Base-by-base conservation (phyloP, 2,888 invertebrate species). In the Sarcophaga carnaria region DNA sequence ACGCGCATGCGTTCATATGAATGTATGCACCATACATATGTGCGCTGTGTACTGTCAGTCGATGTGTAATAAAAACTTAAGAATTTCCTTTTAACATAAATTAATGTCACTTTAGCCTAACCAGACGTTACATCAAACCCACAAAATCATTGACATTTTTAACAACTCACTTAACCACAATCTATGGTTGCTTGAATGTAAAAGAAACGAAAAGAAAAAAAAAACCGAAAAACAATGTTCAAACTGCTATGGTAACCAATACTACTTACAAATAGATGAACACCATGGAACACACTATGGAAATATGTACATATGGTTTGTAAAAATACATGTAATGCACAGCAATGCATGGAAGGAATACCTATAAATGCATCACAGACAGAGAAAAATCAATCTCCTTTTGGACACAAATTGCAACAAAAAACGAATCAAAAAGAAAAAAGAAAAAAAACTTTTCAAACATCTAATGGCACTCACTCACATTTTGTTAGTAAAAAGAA, bases 91-190 rank as follows among this genome's bases (percentile, higher is more conserved):
- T 90, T 89, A 90, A 90, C 91, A 92, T 92, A 91, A 91, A 92
- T 92, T 92, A 92, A 90, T 90, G 91, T 90, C 90, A 89, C 88
- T 89, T 88, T 85, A 85, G 89, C 80, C 88, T 79, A 85, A 85
- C 75, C 82, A 87, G 75, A 83, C 88, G 83, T 88, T 86, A 85
- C 81, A 81, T 84, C 87, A 87, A 83, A 89, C 80, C 86, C 89
- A 88, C 83, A 87, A 87, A 87, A 87, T 87, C 87, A 84, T 82
- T 87, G 87, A 89, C 88, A 88, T 88, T 89, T 88, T 89, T 90
- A 91, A 92, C 92, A 92, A 91, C 92, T 92, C 91, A 92, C 92
- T 92, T 90, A 91, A 88, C 76, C 87, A 83, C 86, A 85, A 84
- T 84, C 87, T 85, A 79, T 75, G 66, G n/a, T 54, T 49, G 49